Conservation (phyloP, 2,888 invertebrate species). For the Amblyjoppa proteus region DNA sequence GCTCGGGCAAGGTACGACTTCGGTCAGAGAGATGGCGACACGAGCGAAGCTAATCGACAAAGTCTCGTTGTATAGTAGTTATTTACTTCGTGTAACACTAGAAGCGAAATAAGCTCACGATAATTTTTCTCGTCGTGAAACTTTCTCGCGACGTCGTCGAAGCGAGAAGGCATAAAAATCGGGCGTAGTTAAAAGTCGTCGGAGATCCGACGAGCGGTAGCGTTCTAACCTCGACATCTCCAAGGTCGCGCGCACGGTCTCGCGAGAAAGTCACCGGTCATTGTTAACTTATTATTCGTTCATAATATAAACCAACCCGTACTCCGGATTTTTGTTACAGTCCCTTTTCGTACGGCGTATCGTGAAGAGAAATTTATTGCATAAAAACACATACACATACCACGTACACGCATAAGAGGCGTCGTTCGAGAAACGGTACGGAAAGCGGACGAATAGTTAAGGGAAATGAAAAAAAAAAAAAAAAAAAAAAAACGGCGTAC, state of each 20-base stretch:
- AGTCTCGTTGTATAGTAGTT: conserved; percentile 73
- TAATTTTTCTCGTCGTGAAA: conserved; percentile 64
- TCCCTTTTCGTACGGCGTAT: conserved; percentile 72
- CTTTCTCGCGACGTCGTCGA: conserved; percentile 54
- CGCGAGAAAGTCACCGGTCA: conserved; percentile 54
- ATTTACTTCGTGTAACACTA: conserved; percentile 60
- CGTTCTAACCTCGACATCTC: not conserved
- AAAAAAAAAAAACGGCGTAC: conserved; percentile 60
- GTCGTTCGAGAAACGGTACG: conserved; percentile 64
- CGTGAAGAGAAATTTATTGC: conserved; percentile 38
- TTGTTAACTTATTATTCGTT: conserved; percentile 51
- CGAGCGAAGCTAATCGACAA: conserved; percentile 67
- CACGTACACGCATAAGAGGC: conserved; percentile 32
- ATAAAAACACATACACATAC: conserved; percentile 23
- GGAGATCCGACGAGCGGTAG: not conserved
- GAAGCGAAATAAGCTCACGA: conserved; percentile 63
- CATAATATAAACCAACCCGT: conserved; percentile 18
- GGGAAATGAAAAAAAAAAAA: conserved; percentile 52
- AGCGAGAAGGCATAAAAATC: not conserved
- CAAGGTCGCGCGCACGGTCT: not conserved
- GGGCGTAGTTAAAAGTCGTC: not conserved
- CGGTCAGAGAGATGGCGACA: conserved; percentile 31
- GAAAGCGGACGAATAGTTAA: conserved; percentile 62
- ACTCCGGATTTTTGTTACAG: conserved; percentile 62
- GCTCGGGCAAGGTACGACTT: conserved; percentile 38